Evolutionary conservation across 1,140 invertebrate species (phyloP).

Genomic region (Aleiodes sp.): DNA sequence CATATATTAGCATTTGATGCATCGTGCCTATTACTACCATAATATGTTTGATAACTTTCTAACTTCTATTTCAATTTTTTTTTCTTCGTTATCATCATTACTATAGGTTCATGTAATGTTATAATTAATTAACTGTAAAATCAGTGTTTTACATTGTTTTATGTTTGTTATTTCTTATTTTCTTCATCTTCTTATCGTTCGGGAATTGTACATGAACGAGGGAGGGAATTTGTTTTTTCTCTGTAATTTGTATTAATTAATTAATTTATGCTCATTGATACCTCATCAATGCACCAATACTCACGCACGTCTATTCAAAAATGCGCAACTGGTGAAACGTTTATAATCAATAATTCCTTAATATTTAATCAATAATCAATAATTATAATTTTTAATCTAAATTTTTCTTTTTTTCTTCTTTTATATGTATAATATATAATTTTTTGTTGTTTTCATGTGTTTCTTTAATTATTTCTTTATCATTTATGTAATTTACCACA

Average conservation of each 20-base stretch:
- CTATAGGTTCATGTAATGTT: conserved; percentile 17
- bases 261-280: background rate
- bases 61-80: conserved; percentile 52
- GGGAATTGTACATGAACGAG: conserved; percentile 34
- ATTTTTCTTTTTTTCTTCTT: conserved; percentile 39
- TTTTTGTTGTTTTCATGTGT: conserved; percentile 34
- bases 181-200: conserved; percentile 9
- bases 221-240: conserved; percentile 40
- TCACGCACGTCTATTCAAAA: too few species aligned
- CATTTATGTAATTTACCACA: conserved; percentile 53
- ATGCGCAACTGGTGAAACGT: conserved; percentile 35
- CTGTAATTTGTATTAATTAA: conserved; percentile 5
- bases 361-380: conserved; percentile 49
- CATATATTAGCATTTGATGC: conserved; percentile 62
- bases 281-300: background rate
- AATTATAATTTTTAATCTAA: conserved; percentile 45
- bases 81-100: conserved; percentile 37
- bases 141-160: conserved; percentile 33
- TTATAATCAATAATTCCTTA: conserved; percentile 45
- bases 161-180: background rate
- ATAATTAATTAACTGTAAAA: conserved; percentile 52
- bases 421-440: conserved; percentile 43
- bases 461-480: conserved; percentile 35
- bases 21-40: conserved; percentile 57
- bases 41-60: conserved; percentile 58